These are phyloP conservation scores for Monarcha castaneiventris DNA, from an alignment of 2,113 vertebrate species.

Conservation along the genomic window DNA sequence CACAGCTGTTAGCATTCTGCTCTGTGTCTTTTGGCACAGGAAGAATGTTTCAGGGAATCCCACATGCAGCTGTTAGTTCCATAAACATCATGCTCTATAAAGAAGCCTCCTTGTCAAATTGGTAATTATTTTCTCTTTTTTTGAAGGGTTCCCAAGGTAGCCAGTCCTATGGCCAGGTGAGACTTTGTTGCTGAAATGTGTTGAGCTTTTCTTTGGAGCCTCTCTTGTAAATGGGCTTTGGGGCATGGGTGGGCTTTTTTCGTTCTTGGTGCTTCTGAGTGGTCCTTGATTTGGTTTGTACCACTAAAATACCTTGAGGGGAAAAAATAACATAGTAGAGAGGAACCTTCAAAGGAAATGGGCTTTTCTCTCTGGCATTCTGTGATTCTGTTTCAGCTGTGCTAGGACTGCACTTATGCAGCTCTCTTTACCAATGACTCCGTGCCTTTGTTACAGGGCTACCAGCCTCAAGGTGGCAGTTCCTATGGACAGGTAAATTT, in stretches of 20 bases:
- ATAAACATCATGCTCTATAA: background rate
- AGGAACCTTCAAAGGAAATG: too few species aligned
- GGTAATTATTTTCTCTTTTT: background rate
- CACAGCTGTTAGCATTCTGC: background rate
- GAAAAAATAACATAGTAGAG: rapidly evolving
- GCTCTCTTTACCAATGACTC: background rate
- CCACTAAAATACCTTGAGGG: background rate
- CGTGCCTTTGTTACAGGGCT: background rate
- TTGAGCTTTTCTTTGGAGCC: background rate
- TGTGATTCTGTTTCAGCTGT: background rate
- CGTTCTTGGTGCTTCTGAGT: background rate
- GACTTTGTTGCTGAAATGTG: background rate
- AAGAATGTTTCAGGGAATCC: background rate
- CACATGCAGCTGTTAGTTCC: background rate
- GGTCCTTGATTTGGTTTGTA: background rate
- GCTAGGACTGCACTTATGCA: background rate
- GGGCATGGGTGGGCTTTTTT: rapidly evolving
- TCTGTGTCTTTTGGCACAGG: background rate
- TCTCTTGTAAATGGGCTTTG: background rate
- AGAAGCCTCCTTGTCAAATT: background rate
- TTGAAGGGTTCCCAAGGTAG: background rate
- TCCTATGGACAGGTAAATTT: background rate
- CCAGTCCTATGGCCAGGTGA: background rate
- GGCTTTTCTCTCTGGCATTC: background rate
- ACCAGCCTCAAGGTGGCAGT: background rate